Percentiles rank a stretch among this genome's conserved stretches.
These are phyloP conservation scores for Patiria pectinifera DNA, from an alignment of 53 echinoderm and acorn worm species.

Conservation along the genomic window DNA sequence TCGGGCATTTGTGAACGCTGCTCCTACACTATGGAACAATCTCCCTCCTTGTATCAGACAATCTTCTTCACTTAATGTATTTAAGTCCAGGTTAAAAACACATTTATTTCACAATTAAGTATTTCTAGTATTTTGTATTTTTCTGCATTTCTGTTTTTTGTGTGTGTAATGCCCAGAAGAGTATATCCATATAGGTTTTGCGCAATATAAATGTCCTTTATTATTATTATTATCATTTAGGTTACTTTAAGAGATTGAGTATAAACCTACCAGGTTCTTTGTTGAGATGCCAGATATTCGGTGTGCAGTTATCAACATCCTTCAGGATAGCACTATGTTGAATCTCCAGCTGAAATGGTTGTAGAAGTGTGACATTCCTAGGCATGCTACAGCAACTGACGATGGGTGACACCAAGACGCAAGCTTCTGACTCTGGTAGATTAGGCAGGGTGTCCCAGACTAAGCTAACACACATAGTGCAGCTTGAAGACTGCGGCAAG, in stretches of 20 bases:
- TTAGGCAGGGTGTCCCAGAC: constrained; percentile 33
- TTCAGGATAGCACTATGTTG: constrained; percentile 59
- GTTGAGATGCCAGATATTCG: constrained; percentile 50
- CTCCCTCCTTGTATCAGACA: too few species aligned
- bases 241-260: background rate
- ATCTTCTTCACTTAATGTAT: too few species aligned
- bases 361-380: constrained; percentile 5
- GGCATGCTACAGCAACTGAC: constrained; percentile 63
- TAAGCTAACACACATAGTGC: constrained; percentile 56
- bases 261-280: constrained; percentile 44
- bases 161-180: too few species aligned
- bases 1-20: too few species aligned
- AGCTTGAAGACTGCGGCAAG: constrained; percentile 3
- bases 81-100: too few species aligned
- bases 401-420: constrained; percentile 29
- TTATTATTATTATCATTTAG: too few species aligned
- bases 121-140: too few species aligned
- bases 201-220: too few species aligned
- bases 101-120: too few species aligned
- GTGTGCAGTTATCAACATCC: constrained; percentile 15
- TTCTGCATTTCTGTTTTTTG: too few species aligned
- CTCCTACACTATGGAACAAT: too few species aligned
- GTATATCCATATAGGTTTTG: too few species aligned
- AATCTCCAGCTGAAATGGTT: constrained; percentile 53
- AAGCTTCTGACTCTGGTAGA: constrained; percentile 33